A percentile compares a stretch with the other conserved stretches of the same genome.
phyloP scores from a whole-genome alignment of 1,140 invertebrate species.

The Conopomorpha cramerella region DNA sequence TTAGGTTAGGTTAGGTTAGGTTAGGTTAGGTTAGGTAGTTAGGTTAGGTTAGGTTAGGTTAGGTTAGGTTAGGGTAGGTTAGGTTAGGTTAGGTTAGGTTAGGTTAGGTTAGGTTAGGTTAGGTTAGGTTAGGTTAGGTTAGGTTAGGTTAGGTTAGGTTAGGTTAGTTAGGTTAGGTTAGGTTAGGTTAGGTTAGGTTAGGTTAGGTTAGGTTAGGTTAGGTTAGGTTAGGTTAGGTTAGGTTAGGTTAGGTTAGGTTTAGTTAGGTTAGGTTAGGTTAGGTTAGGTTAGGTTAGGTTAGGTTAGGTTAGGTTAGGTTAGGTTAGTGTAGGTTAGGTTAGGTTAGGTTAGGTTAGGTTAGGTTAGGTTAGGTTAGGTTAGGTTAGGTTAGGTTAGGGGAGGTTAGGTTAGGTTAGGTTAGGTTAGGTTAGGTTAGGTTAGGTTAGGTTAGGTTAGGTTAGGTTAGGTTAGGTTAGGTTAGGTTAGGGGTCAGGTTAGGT shows the following conservation, averaged over 20 bases:
- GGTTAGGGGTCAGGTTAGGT: constrained; percentile 13
- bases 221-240: constrained; percentile 12
- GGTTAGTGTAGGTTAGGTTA: constrained; percentile 18
- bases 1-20: constrained; percentile 3
- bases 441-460: constrained; percentile 13
- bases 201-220: constrained; percentile 8
- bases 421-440: constrained; percentile 7
- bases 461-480: constrained; percentile 13
- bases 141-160: constrained; percentile 2
- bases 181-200: constrained; percentile 11
- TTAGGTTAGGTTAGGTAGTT: constrained; percentile 6
- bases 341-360: constrained; percentile 17
- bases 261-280: constrained; percentile 17
- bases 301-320: constrained; percentile 17
- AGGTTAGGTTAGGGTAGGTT: background rate
- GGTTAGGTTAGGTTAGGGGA: constrained; percentile 8
- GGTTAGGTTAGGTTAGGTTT: constrained; percentile 10
- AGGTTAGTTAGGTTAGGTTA: constrained; percentile 5
- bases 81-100: constrained; percentile 3
- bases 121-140: no score
- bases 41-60: constrained; percentile 1
- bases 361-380: constrained; percentile 13
- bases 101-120: constrained; percentile 9
- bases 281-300: constrained; percentile 15
- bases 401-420: constrained; percentile 7